phyloP scores from a whole-genome alignment of 1,140 invertebrate genomes.

The Drosophila sp. region DNA sequence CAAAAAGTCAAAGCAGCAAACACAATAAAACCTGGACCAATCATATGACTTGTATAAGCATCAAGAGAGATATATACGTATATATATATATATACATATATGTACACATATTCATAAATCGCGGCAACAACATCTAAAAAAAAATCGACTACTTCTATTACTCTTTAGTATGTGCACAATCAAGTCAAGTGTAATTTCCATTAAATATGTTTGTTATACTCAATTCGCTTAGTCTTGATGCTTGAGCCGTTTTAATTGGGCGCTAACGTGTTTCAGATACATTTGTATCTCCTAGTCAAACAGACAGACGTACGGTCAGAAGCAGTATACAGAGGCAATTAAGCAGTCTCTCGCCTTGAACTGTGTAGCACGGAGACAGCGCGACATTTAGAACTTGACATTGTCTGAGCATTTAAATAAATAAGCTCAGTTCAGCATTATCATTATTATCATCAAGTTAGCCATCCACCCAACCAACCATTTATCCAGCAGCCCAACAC shows the following conservation, averaged over 20 bases:
- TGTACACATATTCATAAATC: background rate
- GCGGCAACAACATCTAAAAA: background rate
- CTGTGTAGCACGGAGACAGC: conserved; percentile 46
- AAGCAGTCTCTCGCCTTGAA: conserved; percentile 70
- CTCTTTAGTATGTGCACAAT: conserved; percentile 51
- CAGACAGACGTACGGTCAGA: background rate
- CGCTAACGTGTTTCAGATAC: conserved; percentile 79
- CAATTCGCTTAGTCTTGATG: conserved; percentile 50
- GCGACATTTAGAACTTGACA: conserved; percentile 74
- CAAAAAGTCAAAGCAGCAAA: conserved; percentile 65
- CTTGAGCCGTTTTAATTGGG: conserved; percentile 68
- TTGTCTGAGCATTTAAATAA: conserved; percentile 33
- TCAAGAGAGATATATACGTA: conserved; percentile 4
- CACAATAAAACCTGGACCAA: conserved; percentile 41
- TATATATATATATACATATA: background rate
- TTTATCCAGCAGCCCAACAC: background rate
- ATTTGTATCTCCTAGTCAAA: conserved; percentile 69
- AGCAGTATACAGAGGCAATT: conserved; percentile 51
- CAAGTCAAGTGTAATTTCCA: conserved; percentile 75
- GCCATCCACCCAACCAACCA: background rate
- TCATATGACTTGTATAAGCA: conserved; percentile 43
- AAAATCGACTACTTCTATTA: conserved; percentile 14
- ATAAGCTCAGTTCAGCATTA: conserved; percentile 32
- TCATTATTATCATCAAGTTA: background rate
- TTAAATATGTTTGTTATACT: conserved; percentile 73